Evolutionary conservation across 2,888 invertebrate species (phyloP).

Genomic region (Meta bourneti): DNA sequence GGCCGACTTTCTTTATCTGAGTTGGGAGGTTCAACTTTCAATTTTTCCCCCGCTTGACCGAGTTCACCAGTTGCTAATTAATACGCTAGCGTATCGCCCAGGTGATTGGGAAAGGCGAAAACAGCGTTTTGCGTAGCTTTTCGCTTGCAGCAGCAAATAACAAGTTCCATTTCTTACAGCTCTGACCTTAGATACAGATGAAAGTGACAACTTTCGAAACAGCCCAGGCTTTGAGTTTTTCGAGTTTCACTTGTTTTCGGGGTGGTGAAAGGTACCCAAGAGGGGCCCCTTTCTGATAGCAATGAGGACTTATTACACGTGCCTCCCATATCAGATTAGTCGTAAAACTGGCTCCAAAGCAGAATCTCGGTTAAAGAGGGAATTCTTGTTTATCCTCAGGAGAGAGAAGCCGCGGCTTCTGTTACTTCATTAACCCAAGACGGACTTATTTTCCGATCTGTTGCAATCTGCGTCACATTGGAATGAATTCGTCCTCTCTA

Average conservation of each 20-base stretch:
- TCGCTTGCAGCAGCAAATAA: too few species aligned
- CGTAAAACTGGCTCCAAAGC: not conserved
- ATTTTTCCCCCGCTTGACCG: too few species aligned
- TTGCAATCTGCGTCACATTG: not conserved
- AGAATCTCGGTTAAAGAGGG: not conserved
- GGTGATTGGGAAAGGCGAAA: too few species aligned
- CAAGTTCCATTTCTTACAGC: too few species aligned
- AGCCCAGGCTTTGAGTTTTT: not conserved
- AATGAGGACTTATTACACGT: not conserved
- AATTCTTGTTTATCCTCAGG: not conserved
- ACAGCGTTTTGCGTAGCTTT: too few species aligned
- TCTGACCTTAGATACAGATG: not conserved
- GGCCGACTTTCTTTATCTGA: too few species aligned
- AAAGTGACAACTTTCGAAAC: not conserved
- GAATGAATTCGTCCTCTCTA: not conserved
- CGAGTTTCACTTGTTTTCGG: not conserved
- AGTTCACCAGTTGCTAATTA: too few species aligned
- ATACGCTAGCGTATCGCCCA: too few species aligned
- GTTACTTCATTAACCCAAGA: not conserved
- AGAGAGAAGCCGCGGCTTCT: not conserved
- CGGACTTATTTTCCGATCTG: not conserved
- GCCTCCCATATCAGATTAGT: not conserved
- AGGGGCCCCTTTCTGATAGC: slow-evolving; percentile 8
- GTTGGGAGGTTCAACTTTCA: too few species aligned
- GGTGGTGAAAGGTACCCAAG: not conserved